Percentiles rank a stretch among this genome's conserved stretches.
phyloP scores from a whole-genome alignment of 2,113 vertebrate species.

The Ramphastos sulfuratus region DNA sequence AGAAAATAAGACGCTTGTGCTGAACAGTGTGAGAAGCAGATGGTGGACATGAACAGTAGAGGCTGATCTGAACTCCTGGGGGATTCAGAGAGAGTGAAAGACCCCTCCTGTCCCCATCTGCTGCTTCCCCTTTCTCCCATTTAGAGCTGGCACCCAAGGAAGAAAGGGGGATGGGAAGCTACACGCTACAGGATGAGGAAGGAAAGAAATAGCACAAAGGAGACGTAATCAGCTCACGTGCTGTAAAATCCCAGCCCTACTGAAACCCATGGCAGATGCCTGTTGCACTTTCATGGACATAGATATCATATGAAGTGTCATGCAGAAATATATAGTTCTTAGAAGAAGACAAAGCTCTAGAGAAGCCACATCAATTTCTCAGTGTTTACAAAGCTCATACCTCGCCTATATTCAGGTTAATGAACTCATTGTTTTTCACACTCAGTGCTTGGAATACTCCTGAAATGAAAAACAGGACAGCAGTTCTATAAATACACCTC shows the following conservation, averaged over 20 bases:
- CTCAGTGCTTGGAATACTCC: conserved; percentile 76
- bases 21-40: not conserved
- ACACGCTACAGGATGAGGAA: not conserved
- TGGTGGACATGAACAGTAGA: not conserved
- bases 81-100: not conserved
- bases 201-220: not conserved
- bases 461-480: conserved; percentile 50
- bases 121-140: not conserved
- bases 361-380: not conserved
- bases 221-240: not conserved
- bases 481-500: not conserved
- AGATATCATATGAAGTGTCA: not conserved
- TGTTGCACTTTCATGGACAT: not conserved
- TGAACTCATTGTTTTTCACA: conserved; percentile 52
- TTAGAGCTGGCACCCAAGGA: not conserved
- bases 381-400: conserved; percentile 53
- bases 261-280: not conserved
- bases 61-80: not conserved
- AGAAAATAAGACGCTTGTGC: not conserved
- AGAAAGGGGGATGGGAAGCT: not conserved
- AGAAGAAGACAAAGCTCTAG: not conserved
- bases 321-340: not conserved
- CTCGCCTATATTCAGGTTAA: conserved; percentile 76
- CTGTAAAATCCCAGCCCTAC: not conserved
- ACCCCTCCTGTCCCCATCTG: not conserved